These are phyloP conservation scores for Origma solitaria DNA, from an alignment of 2,113 vertebrate genomes.

Conservation along the genomic window DNA sequence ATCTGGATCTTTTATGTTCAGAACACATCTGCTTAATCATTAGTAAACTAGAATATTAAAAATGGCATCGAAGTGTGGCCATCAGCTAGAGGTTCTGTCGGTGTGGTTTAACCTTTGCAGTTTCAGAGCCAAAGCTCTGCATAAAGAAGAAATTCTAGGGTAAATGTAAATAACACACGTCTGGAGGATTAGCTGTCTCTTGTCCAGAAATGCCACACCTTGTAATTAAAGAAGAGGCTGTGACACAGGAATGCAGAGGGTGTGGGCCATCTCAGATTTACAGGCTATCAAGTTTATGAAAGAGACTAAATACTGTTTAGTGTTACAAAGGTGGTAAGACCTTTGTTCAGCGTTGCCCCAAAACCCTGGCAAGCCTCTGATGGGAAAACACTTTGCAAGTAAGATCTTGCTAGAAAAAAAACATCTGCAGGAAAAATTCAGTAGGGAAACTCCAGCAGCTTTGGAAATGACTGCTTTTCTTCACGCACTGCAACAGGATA, in stretches of 20 bases:
- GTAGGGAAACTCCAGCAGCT: slow-evolving; percentile 27
- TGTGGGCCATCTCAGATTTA: slow-evolving; percentile 44
- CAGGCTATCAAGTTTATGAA: slow-evolving; percentile 52
- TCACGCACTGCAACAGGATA: background rate
- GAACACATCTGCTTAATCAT: background rate
- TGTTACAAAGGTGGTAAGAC: slow-evolving; percentile 46
- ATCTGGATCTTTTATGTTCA: background rate
- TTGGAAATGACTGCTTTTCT: background rate
- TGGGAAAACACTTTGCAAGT: slow-evolving; percentile 64
- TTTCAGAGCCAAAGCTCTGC: background rate
- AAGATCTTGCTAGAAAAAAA: slow-evolving; percentile 58
- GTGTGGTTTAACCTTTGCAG: background rate
- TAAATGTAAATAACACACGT: slow-evolving; percentile 43
- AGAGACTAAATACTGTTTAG: slow-evolving; percentile 54
- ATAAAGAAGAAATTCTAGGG: slow-evolving; percentile 17
- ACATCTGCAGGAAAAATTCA: slow-evolving; percentile 38
- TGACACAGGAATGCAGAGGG: slow-evolving; percentile 59
- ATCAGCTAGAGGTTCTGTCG: slow-evolving; percentile 15
- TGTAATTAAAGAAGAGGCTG: slow-evolving; percentile 70
- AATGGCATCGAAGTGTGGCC: slow-evolving; percentile 33
- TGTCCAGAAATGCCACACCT: slow-evolving; percentile 70
- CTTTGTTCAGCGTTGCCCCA: slow-evolving; percentile 54
- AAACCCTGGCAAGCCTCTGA: slow-evolving; percentile 47
- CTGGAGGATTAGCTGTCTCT: slow-evolving; percentile 51
- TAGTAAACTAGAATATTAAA: slow-evolving; percentile 2